Conservation (phyloP, 1,140 invertebrate species). For the Muscidifurax raptorellus region DNA sequence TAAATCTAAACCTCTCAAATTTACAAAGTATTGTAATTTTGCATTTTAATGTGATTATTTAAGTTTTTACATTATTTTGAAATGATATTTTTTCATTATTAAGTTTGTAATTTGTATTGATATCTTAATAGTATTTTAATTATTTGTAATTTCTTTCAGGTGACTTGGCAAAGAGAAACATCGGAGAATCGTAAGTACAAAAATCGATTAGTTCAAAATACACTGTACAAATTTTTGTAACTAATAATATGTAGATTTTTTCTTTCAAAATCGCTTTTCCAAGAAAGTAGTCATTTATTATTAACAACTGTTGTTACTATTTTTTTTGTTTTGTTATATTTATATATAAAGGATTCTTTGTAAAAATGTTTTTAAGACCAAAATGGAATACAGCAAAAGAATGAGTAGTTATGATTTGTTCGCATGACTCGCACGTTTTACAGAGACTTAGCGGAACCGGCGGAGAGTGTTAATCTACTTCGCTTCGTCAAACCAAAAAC, state of each 20-base stretch:
- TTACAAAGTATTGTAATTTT: too few relatives aligned
- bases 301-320: slow-evolving; percentile 26
- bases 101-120: background rate
- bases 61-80: background rate
- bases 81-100: slow-evolving; percentile 30
- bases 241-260: slow-evolving; percentile 60
- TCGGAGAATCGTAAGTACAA: slow-evolving; percentile 73
- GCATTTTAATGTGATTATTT: too few relatives aligned
- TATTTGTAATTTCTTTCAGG: slow-evolving; percentile 64
- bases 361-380: background rate
- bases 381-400: slow-evolving; percentile 45
- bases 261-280: slow-evolving; percentile 24
- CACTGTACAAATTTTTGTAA: slow-evolving; percentile 51
- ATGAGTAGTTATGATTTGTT: slow-evolving; percentile 57
- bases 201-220: background rate
- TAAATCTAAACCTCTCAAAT: too few relatives aligned
- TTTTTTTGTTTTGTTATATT: background rate
- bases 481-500: slow-evolving; percentile 71
- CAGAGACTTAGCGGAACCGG: slow-evolving; percentile 72
- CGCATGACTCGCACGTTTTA: slow-evolving; percentile 67
- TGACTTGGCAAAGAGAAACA: slow-evolving; percentile 65
- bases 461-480: slow-evolving; percentile 72
- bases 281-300: slow-evolving; percentile 45
- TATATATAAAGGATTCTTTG: background rate
- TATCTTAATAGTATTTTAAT: background rate